These are phyloP conservation scores for Australoheros facetus DNA, from an alignment of 2,797 vertebrate genomes.

Conservation along the genomic window DNA sequence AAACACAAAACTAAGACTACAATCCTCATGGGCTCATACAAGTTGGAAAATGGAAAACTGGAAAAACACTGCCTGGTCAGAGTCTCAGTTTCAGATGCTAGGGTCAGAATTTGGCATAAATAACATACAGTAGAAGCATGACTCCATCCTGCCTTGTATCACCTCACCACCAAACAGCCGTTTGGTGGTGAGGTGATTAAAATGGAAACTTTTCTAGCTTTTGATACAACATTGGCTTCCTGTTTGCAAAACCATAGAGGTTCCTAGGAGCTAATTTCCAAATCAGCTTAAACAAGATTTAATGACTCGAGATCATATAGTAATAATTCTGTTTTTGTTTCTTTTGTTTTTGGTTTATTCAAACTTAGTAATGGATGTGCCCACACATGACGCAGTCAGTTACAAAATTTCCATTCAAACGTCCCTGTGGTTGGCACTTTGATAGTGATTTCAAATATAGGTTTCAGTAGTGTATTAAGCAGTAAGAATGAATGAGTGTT, in stretches of 20 bases:
- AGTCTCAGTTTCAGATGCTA: neutral
- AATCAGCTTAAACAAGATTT: neutral
- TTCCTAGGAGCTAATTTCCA: neutral
- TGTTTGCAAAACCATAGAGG: neutral
- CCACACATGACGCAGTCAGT: too few species aligned
- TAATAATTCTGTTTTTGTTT: neutral
- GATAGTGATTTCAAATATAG: too few species aligned
- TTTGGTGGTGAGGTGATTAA: neutral
- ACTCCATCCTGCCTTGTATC: neutral
- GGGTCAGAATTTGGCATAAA: constrained; percentile 36
- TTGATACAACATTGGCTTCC: neutral
- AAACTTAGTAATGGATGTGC: neutral
- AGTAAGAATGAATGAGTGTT: neutral
- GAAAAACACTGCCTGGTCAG: neutral
- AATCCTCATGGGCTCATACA: neutral
- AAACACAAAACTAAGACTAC: neutral
- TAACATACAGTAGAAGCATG: neutral
- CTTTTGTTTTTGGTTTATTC: neutral
- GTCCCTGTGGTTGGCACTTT: too few species aligned
- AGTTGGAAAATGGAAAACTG: neutral
- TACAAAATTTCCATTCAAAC: too few species aligned
- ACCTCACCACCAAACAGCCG: too few species aligned
- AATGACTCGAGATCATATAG: neutral
- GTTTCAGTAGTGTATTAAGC: too few species aligned
- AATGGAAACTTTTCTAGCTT: neutral